A percentile compares a stretch with the other conserved stretches of the same genome.
Conservation (phyloP, 2,797 vertebrate species). For the Oreonectes daqikongensis region DNA sequence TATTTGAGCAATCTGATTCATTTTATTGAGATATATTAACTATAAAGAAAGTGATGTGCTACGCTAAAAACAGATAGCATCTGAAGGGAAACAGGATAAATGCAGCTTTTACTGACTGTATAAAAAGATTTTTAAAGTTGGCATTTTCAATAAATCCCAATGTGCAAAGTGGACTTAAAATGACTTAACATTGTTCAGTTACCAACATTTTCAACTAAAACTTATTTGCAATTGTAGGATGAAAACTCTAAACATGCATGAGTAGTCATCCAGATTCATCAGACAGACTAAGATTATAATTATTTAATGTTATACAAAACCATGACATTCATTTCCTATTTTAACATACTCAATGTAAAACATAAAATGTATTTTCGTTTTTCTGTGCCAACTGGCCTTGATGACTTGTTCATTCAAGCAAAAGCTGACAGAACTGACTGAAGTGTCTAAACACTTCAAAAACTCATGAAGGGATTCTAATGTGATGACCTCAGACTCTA, state of each 20-base stretch:
- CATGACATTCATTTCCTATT: neutral
- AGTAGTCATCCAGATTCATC: too few species aligned
- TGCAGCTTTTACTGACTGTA: too few species aligned
- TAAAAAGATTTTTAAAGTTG: too few species aligned
- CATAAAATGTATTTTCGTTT: constrained; percentile 11
- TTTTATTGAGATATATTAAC: neutral
- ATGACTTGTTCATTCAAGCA: constrained; percentile 21
- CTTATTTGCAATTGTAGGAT: too few species aligned
- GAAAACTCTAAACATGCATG: too few species aligned
- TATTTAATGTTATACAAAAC: neutral
- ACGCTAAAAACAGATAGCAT: neutral
- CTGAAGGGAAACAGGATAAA: neutral
- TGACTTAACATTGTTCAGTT: too few species aligned
- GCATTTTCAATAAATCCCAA: too few species aligned
- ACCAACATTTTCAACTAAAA: too few species aligned
- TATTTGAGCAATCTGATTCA: neutral
- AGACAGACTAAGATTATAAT: neutral
- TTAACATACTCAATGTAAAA: neutral
- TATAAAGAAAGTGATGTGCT: neutral
- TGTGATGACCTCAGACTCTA: constrained; percentile 12
- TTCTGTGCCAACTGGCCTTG: constrained; percentile 12
- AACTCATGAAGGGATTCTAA: constrained; percentile 16
- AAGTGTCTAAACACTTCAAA: neutral
- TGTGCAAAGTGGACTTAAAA: too few species aligned
- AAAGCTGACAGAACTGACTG: neutral